These are phyloP conservation scores for Salmo trutta DNA, from an alignment of 2,797 vertebrate species.

Conservation along the genomic window DNA sequence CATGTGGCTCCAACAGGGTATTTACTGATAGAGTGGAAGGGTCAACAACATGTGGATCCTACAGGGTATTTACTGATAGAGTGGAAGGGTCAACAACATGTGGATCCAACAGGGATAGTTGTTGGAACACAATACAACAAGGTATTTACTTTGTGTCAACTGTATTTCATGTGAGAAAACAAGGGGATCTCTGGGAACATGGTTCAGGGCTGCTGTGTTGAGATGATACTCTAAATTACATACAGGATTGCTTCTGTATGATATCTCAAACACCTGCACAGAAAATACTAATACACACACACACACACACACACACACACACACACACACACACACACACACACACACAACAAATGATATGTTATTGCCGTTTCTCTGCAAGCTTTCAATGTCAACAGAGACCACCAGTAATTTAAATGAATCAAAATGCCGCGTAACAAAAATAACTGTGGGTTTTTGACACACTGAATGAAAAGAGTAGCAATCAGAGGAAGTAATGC, in stretches of 20 bases:
- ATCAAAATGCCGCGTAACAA: conserved; percentile 83
- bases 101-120: no score
- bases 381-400: conserved; percentile 80
- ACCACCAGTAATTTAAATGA: conserved; percentile 88
- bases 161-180: conserved; percentile 56
- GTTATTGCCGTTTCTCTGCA: conserved; percentile 73
- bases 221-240: conserved; percentile 62
- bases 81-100: no score
- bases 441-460: conserved; percentile 83
- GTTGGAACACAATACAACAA: conserved; percentile 37
- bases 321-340: conserved; percentile 51
- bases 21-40: no score
- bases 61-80: no score
- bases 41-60: no score
- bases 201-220: conserved; percentile 46
- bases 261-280: conserved; percentile 62
- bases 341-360: conserved; percentile 63
- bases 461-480: conserved; percentile 91
- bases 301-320: conserved; percentile 51
- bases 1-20: no score
- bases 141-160: conserved; percentile 54
- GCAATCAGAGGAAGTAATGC: conserved; percentile 97
- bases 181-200: conserved; percentile 35
- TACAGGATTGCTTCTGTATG: conserved; percentile 48
- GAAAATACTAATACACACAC: conserved; percentile 43